A percentile compares a stretch with the other conserved stretches of the same genome.
phyloP scores from a whole-genome alignment of 1,140 invertebrate species.

The Leptopilina clavipes region DNA sequence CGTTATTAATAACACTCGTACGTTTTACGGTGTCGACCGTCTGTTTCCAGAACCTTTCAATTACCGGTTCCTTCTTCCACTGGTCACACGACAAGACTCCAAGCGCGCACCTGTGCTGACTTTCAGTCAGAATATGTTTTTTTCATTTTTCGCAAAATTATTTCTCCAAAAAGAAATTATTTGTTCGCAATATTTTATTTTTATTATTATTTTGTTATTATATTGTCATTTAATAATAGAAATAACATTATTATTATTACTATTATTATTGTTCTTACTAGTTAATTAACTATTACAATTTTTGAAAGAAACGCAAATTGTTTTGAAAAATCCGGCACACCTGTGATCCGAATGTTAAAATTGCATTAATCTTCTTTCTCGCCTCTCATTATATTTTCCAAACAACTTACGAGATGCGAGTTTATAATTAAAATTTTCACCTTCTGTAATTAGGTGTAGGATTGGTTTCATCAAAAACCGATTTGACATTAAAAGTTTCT shows the following conservation, averaged over 20 bases:
- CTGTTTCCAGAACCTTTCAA: slow-evolving; percentile 40
- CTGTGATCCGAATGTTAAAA: neutral
- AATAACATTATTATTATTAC: too few species aligned
- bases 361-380: neutral
- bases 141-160: neutral
- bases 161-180: too few species aligned
- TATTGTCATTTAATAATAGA: too few species aligned
- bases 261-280: neutral
- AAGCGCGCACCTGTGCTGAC: neutral
- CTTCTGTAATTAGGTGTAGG: neutral
- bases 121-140: neutral
- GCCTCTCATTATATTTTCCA: neutral
- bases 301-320: neutral
- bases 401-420: neutral
- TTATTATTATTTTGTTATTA: too few species aligned
- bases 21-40: slow-evolving; percentile 55
- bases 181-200: too few species aligned
- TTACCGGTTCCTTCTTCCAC: slow-evolving; percentile 36
- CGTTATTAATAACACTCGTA: slow-evolving; percentile 64
- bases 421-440: slow-evolving; percentile 13
- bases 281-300: slow-evolving; percentile 34
- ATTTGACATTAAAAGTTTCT: neutral
- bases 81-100: slow-evolving; percentile 11
- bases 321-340: neutral
- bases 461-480: neutral